Conservation (phyloP, 2,888 invertebrate genomes). For the Saturnia japonica region DNA sequence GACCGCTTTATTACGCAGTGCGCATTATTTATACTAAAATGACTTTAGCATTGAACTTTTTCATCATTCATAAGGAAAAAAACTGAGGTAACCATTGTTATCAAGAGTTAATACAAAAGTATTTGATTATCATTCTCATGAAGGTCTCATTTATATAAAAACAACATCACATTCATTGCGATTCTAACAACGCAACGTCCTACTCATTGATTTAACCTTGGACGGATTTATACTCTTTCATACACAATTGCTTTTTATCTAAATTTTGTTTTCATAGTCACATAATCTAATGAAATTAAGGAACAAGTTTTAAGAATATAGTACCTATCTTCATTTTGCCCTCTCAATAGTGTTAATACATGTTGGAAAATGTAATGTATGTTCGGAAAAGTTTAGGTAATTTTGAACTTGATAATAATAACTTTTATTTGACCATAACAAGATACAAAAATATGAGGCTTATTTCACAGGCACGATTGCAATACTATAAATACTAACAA, state of each 20-base stretch:
- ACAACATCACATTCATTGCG: slow-evolving; percentile 1
- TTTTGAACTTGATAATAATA: too few species aligned
- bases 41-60: background rate
- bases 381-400: too few species aligned
- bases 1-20: background rate
- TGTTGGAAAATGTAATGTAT: too few species aligned
- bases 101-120: background rate
- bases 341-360: too few species aligned
- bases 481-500: too few species aligned
- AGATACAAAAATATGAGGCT: too few species aligned
- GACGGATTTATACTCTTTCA: background rate
- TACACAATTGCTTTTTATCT: background rate
- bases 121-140: background rate
- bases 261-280: background rate
- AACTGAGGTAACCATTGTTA: background rate
- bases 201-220: slow-evolving; percentile 2
- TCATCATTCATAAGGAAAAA: background rate
- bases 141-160: background rate
- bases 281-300: background rate
- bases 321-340: too few species aligned
- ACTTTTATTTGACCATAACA: too few species aligned
- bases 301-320: too few species aligned
- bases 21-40: background rate
- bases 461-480: too few species aligned
- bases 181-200: background rate